These are phyloP conservation scores for Danio kyathit DNA, from an alignment of 2,797 vertebrate species.

Conservation along the genomic window DNA sequence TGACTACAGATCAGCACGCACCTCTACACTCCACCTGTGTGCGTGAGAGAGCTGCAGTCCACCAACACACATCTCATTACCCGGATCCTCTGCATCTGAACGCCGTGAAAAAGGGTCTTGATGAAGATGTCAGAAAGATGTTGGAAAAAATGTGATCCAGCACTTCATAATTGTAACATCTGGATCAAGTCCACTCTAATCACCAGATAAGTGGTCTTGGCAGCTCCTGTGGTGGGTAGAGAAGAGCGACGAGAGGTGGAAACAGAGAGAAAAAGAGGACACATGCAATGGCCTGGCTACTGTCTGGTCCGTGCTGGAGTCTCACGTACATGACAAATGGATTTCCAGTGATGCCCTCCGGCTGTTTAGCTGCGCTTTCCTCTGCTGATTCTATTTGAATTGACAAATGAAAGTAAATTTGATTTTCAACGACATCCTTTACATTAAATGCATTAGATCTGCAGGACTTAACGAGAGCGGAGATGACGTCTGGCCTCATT, in stretches of 20 bases:
- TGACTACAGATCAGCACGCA: conserved; percentile 34
- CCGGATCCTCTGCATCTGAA: conserved; percentile 2
- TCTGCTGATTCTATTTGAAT: conserved; percentile 54
- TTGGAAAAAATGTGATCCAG: conserved; percentile 28
- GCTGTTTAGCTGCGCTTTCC: conserved; percentile 48
- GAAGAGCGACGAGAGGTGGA: background rate
- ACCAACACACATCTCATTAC: conserved; percentile 8
- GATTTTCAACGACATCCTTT: conserved; percentile 41
- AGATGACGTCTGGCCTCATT: conserved; percentile 9
- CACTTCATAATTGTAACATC: conserved; percentile 48
- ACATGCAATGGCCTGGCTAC: conserved; percentile 2
- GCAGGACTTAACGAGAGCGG: background rate
- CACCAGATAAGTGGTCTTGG: conserved; percentile 25
- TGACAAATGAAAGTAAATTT: conserved; percentile 51
- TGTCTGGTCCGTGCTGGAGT: background rate
- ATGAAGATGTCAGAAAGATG: conserved; percentile 18
- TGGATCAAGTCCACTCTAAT: conserved; percentile 44
- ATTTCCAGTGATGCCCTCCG: conserved; percentile 32
- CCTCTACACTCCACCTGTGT: conserved; percentile 34
- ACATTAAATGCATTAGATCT: conserved; percentile 49
- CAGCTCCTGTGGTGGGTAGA: conserved; percentile 3
- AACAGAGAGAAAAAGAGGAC: conserved; percentile 7
- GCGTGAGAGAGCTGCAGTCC: conserved; percentile 1
- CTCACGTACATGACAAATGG: conserved; percentile 45
- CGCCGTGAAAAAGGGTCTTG: background rate